Conservation (phyloP, 2,113 vertebrate species). For the Herpetotheres cachinnans region DNA sequence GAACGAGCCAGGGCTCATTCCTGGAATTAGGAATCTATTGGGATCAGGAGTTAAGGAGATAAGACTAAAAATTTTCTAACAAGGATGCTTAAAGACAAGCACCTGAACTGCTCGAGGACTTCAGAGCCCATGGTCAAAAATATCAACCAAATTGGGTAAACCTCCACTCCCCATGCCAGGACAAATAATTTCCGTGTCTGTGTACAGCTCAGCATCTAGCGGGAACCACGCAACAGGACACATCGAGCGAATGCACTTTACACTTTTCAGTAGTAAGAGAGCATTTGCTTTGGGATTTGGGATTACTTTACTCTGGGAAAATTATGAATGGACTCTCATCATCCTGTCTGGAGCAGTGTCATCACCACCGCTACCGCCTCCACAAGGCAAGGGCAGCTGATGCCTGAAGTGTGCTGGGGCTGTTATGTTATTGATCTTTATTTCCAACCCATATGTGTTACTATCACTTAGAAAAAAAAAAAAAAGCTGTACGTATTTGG, state of each 20-base stretch:
- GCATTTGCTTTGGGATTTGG: background rate
- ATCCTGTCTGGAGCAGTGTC: background rate
- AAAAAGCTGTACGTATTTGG: background rate
- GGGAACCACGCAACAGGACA: background rate
- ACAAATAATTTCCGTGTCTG: background rate
- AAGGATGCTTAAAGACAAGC: background rate
- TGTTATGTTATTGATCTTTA: background rate
- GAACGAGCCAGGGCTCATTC: background rate
- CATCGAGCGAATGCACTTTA: background rate
- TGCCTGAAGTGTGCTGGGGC: background rate
- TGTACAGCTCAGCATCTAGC: background rate
- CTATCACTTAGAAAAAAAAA: background rate
- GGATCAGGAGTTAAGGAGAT: background rate
- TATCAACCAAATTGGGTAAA: background rate
- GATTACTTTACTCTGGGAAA: background rate
- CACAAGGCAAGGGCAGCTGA: background rate
- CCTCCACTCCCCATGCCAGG: background rate
- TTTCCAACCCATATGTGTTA: background rate
- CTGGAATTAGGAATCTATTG: background rate
- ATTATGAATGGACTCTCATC: background rate
- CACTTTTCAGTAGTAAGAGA: background rate
- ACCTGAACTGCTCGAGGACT: background rate
- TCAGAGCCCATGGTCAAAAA: background rate
- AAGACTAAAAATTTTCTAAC: background rate
- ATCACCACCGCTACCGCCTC: background rate